Evolutionary conservation across 2,888 invertebrate genomes (phyloP), one percentile per base, ranked within the genome.

Genomic region (Apocheima hispidaria): DNA sequence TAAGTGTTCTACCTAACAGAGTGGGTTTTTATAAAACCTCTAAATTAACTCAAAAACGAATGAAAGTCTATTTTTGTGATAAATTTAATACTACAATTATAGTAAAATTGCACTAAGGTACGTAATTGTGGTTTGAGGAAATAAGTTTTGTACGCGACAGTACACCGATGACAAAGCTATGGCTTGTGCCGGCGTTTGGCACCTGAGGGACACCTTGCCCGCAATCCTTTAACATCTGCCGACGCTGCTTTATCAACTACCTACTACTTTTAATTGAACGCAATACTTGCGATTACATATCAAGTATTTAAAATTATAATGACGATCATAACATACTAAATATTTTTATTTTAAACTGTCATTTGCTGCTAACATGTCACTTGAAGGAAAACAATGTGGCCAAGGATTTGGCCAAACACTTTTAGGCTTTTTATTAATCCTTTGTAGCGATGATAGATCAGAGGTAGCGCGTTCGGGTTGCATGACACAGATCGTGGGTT

Each of bases 151-250:
- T 65, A 16, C 54, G 14, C 69, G 76, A 70, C 60, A 67, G 82
- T 84, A 81, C 83, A 48, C 60, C 68, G 77, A 75, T 79, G 86
- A 84, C 87, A 85, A 83, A 77, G 81, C 79, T 74, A 67, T 88
- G 85, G 90, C 90, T 88, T 90, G 90, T 86, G 91, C 88, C 86
- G 20, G 78, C 76, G 73, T 65, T 69, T 66, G 72, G 75, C 90
- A 90, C 90, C 90, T 90, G 90, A 90, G 77, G 68, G 82, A 87
- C 91, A 92, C 90, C 90, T 91, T 90, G 90, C 86, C 43, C 78
- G 74, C 86, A 84, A 87, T 85, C 84, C 84, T 79, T 81, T 80
- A 80, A 83, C 91, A 91, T 88, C 91, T 90, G 92, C 85, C 64
- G 57, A 56, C 61, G 57, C 71, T 66, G 72, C 72, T 72, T 70